Evolutionary conservation across 2,888 invertebrate species (phyloP), one percentile per base, ranked within the genome.

Genomic region (Serripes groenlandicus): DNA sequence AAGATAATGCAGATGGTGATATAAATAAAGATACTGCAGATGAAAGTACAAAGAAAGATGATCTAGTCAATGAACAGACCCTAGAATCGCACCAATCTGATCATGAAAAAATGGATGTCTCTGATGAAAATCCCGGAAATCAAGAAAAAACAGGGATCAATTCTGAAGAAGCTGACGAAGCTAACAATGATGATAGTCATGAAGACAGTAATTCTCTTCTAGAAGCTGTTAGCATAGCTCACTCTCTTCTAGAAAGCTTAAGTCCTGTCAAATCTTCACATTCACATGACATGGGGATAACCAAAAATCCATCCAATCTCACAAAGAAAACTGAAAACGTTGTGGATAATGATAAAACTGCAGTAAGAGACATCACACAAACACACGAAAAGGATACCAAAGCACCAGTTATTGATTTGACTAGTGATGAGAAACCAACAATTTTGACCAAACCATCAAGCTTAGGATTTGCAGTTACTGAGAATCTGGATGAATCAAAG

Each of bases 191-290:
- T 42, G 66, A 21, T 1, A 54, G 9, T 70, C 26, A 9, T 54
- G 76, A 69, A 18, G 70, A 49, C 32, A 71, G 49, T 73, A 76
- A 62, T 23, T 77, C 76, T 26, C 64, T 79, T 7, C 58, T 76
- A 30, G 85, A 85, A 79, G 81, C 85, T 32, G 66, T 81, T 23
- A 85, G 42, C 26, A 62, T 64, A 11, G 70, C 82, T 18, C 79
- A 81, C 60, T 68, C 70, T 5, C 37, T 85, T 32, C 34, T 85
- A 30, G 79, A 81, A 21, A 79, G 82, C 23, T 58, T 85, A 21
- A 82, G 81, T 75, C 85, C 85, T 37, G 64, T 64, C 23, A 85
- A 82, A 77, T 21, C 49, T 5, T 21, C 18, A 15, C 49, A 15
- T 3, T 15, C 21, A 21, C 21, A 15, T 3, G 49, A 49, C 15